Conservation (phyloP, 2,797 vertebrate genomes). For the Megalops cyprinoides region DNA sequence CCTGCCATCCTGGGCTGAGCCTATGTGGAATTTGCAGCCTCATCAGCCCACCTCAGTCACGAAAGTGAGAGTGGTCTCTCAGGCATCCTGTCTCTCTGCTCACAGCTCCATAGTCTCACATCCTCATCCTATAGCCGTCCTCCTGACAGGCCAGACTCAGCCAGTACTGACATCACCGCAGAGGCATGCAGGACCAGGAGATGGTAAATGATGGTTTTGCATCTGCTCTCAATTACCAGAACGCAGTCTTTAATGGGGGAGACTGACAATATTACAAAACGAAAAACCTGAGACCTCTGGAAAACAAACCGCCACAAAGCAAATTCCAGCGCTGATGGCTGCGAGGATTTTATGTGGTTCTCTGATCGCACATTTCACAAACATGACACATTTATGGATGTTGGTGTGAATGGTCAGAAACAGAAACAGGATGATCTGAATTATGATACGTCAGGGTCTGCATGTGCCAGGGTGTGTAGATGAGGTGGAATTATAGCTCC, state of each 20-base stretch:
- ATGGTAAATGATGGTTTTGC: constrained; percentile 45
- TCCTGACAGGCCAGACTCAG: constrained; percentile 17
- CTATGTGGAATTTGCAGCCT: constrained; percentile 6
- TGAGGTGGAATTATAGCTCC: neutral
- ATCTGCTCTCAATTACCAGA: constrained; percentile 77
- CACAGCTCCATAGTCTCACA: constrained; percentile 34
- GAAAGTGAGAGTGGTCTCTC: constrained; percentile 40
- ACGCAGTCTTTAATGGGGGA: neutral
- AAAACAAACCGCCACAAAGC: constrained; percentile 55
- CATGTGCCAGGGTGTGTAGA: too few species aligned
- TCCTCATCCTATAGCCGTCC: constrained; percentile 52
- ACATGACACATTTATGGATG: constrained; percentile 32
- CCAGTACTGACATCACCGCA: constrained; percentile 72
- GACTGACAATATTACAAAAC: constrained; percentile 36
- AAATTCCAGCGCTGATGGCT: constrained; percentile 39
- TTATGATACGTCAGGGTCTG: constrained; percentile 23
- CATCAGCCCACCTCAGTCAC: constrained; percentile 51
- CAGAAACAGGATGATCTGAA: constrained; percentile 35
- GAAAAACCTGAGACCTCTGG: constrained; percentile 62
- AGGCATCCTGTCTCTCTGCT: constrained; percentile 56
- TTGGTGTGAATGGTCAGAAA: constrained; percentile 29
- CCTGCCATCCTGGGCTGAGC: neutral
- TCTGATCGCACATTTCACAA: constrained; percentile 29
- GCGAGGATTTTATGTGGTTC: neutral
- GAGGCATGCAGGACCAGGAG: constrained; percentile 69